Evolutionary conservation across 2,888 invertebrate species (phyloP).

Genomic region (Atrina japonica): DNA sequence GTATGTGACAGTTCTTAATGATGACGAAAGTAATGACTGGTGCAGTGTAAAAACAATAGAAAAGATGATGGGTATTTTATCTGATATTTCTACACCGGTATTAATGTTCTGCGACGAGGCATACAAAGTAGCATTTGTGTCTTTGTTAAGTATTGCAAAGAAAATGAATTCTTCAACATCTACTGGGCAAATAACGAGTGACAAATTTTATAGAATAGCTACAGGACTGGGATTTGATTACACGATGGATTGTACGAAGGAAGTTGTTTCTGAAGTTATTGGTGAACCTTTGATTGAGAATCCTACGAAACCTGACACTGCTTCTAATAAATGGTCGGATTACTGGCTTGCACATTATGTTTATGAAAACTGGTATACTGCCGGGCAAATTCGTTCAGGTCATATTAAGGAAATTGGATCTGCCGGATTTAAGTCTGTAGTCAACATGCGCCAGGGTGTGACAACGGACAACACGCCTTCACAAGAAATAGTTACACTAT

Average conservation of each 20-base stretch:
- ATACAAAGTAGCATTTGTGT: slow-evolving; percentile 65
- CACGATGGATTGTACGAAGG: slow-evolving; percentile 57
- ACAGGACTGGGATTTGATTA: slow-evolving; percentile 70
- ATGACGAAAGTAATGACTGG: slow-evolving; percentile 60
- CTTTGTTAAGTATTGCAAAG: slow-evolving; percentile 67
- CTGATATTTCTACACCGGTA: slow-evolving; percentile 51
- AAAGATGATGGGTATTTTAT: slow-evolving; percentile 54
- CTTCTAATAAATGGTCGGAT: slow-evolving; percentile 66
- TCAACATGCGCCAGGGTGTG: slow-evolving; percentile 68
- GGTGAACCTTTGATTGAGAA: slow-evolving; percentile 61
- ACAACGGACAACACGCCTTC: slow-evolving; percentile 56
- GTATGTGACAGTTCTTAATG: slow-evolving; percentile 60
- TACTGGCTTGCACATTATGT: slow-evolving; percentile 73
- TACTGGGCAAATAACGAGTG: slow-evolving; percentile 57
- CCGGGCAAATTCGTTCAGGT: slow-evolving; percentile 70
- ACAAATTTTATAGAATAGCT: slow-evolving; percentile 63
- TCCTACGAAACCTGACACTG: slow-evolving; percentile 58
- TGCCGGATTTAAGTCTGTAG: slow-evolving; percentile 63
- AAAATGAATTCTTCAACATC: too few relatives aligned
- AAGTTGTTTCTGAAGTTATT: slow-evolving; percentile 63
- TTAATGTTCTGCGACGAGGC: slow-evolving; percentile 64
- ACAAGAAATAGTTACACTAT: slow-evolving; percentile 69
- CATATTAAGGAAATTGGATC: slow-evolving; percentile 61
- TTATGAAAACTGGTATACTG: slow-evolving; percentile 67
- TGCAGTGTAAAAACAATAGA: slow-evolving; percentile 62